phyloP scores from a whole-genome alignment of 2,888 invertebrate species.

The Cephus nigrinus region DNA sequence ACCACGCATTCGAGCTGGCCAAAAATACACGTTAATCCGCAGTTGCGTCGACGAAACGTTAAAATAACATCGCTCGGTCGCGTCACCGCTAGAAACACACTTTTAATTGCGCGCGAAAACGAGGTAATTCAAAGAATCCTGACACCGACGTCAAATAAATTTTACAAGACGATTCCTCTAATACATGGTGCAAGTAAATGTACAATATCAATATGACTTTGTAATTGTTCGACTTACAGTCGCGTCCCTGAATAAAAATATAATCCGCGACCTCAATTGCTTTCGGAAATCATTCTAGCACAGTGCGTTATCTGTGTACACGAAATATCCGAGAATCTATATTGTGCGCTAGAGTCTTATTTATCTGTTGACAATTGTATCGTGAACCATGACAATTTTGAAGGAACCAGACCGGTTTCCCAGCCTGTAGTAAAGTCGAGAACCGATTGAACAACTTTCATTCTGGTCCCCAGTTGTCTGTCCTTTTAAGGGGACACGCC shows the following conservation, averaged over 20 bases:
- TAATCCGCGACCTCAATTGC: neutral
- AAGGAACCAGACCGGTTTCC: neutral
- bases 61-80: constrained; percentile 38
- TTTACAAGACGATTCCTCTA: neutral
- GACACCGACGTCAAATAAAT: neutral
- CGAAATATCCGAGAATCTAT: neutral
- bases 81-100: neutral
- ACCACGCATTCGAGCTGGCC: constrained; percentile 1
- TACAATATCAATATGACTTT: neutral
- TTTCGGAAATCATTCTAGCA: neutral
- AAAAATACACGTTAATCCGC: constrained; percentile 2
- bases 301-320: neutral
- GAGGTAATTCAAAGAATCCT: neutral
- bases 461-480: constrained; percentile 30
- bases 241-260: neutral
- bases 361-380: neutral
- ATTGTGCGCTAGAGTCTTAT: neutral
- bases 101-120: neutral
- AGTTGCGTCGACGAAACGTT: constrained; percentile 28
- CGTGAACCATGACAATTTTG: neutral
- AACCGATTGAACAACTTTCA: constrained; percentile 29
- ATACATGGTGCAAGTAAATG: neutral
- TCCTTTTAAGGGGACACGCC: constrained; percentile 42
- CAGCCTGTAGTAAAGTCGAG: neutral
- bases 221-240: neutral